phyloP scores from a whole-genome alignment of 2,113 vertebrate species.

The Rhagologus leucostigma region DNA sequence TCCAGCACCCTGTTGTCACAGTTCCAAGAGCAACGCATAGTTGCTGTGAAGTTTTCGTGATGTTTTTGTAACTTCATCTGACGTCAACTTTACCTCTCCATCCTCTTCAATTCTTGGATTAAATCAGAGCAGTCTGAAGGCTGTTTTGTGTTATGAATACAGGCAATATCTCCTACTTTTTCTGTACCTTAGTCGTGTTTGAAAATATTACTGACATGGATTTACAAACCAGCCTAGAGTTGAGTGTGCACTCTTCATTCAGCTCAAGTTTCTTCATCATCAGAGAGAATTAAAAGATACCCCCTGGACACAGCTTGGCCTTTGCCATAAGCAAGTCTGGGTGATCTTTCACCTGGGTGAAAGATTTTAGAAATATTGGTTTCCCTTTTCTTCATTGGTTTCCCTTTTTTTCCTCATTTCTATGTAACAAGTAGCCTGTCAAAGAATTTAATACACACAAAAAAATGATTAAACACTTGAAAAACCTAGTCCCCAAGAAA shows the following conservation, averaged over 20 bases:
- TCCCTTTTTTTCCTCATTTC: background rate
- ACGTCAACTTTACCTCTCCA: background rate
- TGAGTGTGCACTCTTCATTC: background rate
- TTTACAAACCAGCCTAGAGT: background rate
- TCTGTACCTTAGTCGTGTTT: background rate
- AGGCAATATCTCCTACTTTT: background rate
- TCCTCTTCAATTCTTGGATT: background rate
- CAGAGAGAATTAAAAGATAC: background rate
- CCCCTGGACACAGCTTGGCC: background rate
- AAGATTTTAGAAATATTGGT: background rate
- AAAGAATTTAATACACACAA: background rate
- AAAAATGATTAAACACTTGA: background rate
- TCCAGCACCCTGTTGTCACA: background rate
- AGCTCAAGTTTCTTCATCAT: background rate
- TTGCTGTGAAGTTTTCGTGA: background rate
- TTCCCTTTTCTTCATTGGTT: background rate
- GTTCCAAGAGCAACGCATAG: background rate
- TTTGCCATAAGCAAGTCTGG: background rate
- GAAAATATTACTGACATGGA: background rate
- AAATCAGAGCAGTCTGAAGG: background rate
- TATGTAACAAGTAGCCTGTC: background rate
- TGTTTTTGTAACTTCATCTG: background rate
- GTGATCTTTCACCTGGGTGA: background rate
- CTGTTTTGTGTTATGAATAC: background rate
- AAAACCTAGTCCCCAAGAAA: background rate